phyloP scores from a whole-genome alignment of 2,888 invertebrate species.

The Anoplius nigerrimus region DNA sequence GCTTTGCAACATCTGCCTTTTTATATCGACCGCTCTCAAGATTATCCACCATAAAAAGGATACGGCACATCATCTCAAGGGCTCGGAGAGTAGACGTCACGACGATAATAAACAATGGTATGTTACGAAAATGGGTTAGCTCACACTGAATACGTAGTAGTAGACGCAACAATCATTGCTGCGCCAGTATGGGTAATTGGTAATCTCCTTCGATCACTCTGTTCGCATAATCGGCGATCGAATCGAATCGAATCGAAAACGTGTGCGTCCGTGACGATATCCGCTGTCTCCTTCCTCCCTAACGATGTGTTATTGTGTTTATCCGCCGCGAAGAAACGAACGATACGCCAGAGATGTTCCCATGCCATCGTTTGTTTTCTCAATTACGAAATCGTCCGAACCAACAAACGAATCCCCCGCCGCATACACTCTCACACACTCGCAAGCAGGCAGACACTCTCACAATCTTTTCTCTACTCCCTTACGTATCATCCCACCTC shows the following conservation, averaged over 20 bases:
- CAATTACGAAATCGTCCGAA: conserved; percentile 55
- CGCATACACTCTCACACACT: no score
- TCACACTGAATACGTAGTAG: no score
- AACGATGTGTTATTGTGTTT: conserved; percentile 45
- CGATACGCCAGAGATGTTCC: conserved; percentile 35
- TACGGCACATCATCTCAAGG: conserved; percentile 80
- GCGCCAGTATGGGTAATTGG: neutral
- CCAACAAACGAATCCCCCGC: conserved; percentile 43
- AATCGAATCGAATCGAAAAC: conserved; percentile 1
- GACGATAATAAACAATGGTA: conserved; percentile 80
- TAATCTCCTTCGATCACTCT: no score
- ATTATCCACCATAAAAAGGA: conserved; percentile 82
- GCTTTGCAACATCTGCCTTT: conserved; percentile 80
- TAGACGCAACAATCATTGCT: neutral
- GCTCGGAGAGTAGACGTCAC: conserved; percentile 81
- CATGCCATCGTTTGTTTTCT: conserved; percentile 60
- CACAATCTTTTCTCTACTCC: no score
- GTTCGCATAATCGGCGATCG: neutral
- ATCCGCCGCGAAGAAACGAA: conserved; percentile 26
- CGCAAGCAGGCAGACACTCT: no score
- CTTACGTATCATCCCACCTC: no score
- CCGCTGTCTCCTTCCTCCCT: conserved; percentile 14
- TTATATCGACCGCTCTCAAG: conserved; percentile 82
- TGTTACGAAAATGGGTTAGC: conserved; percentile 21
- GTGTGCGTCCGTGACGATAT: conserved; percentile 1